Base-by-base conservation (phyloP, 2,797 vertebrate species). In the Acanthiza pusilla region DNA sequence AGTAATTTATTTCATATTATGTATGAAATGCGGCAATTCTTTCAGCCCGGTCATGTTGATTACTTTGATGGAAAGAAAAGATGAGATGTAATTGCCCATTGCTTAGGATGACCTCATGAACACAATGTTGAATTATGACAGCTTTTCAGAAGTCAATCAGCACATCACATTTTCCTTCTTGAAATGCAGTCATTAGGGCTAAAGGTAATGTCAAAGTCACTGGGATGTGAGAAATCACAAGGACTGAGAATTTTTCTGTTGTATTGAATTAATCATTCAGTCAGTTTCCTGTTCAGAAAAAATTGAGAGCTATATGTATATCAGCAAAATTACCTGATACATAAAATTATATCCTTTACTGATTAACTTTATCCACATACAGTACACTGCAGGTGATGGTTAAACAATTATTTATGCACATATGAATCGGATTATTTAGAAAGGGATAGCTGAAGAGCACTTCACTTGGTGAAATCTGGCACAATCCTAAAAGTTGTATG, bases 81-180 rank as follows among this genome's bases (percentile, higher is more conserved):
- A 91, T 91, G 70, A 93, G 57, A 51, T 94, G 75, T 91, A 96
- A 94, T 96, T 96, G 78, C 84, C 74, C 81, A 25, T 94, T 91
- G 74, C 70, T 95, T 77, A 87, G 60, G 74, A 84, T 95, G 92
- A 94, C 88, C 91, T 94, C 47, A 51, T 54, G 77, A 93, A 67
- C 77, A 88, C 20, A 34, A 8, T 72, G 76, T 88, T 88, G 85
- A 91, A 93, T 94, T 92, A 87, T 60, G 91, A 78, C 50, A 80
- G 92, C 73, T 90, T 96, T 90, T 88, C 87, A 85, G 47, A 93
- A 96, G 75, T 95, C 89, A 89, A 43, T 96, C 80, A 94, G 70
- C 3, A 4, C 79, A 92, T 78, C 47, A 20, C 32, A 66, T 75
- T 94, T 91, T 94, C 63, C 57, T 91, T 20, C 54, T 71, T 77